phyloP scores from a whole-genome alignment of 2,113 vertebrate species.

The Pedetes capensis region DNA sequence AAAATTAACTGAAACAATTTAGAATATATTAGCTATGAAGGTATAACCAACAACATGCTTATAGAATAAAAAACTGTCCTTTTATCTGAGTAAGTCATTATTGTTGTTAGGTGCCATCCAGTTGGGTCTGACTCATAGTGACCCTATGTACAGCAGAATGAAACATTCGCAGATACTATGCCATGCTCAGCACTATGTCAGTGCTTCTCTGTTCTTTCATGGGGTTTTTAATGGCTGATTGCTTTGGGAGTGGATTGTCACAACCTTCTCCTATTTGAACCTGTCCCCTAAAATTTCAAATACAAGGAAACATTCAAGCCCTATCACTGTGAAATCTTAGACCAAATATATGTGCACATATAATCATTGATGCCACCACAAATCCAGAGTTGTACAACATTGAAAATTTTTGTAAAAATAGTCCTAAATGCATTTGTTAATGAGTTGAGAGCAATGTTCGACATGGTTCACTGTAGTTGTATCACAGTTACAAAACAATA shows the following conservation, averaged over 20 bases:
- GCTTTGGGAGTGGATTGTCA: too few species aligned
- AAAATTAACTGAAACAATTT: not conserved
- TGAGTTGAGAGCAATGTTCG: too few species aligned
- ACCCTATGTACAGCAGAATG: too few species aligned
- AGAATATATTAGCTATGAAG: not conserved
- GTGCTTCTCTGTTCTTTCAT: too few species aligned
- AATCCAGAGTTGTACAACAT: not conserved
- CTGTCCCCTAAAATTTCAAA: not conserved
- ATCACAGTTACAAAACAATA: not conserved
- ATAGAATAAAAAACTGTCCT: not conserved
- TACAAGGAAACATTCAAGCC: not conserved
- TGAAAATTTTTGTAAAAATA: not conserved
- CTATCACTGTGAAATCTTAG: not conserved
- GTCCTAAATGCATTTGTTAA: not conserved
- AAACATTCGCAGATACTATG: too few species aligned
- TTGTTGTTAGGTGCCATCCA: too few species aligned
- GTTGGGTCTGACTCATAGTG: too few species aligned
- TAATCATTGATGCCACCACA: not conserved
- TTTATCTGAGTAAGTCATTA: not conserved
- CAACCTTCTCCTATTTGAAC: not conserved
- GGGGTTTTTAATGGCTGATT: too few species aligned
- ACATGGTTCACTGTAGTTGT: not conserved
- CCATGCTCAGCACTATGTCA: too few species aligned
- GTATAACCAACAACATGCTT: not conserved
- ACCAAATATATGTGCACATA: not conserved